phyloP scores from a whole-genome alignment of 2,797 vertebrate species.

The Bryconaethiops microstoma region DNA sequence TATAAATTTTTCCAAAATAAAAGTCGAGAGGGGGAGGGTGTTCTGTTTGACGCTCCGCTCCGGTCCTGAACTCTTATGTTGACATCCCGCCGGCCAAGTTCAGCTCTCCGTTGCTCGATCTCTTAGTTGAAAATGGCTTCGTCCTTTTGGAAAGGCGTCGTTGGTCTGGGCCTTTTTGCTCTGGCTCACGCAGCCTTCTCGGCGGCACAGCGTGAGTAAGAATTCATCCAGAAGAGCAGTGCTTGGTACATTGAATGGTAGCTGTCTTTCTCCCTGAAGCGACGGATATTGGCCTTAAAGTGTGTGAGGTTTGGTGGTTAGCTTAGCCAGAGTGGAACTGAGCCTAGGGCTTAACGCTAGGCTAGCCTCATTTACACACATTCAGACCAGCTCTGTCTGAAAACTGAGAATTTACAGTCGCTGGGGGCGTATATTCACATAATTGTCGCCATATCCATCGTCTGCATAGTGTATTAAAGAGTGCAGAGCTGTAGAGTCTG shows the following conservation, averaged over 20 bases:
- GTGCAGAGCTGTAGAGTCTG: too few species aligned
- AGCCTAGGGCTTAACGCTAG: not conserved
- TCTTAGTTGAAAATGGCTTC: constrained; percentile 82
- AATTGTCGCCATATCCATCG: not conserved
- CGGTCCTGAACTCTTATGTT: constrained; percentile 23
- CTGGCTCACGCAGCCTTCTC: constrained; percentile 96
- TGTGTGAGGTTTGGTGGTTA: not conserved
- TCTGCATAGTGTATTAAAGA: not conserved
- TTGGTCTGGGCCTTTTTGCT: constrained; percentile 91
- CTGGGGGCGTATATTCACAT: not conserved
- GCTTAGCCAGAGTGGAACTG: not conserved
- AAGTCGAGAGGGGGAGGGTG: not conserved
- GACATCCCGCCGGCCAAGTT: constrained; percentile 18
- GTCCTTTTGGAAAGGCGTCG: constrained; percentile 94
- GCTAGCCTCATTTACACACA: too few species aligned
- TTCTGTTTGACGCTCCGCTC: not conserved
- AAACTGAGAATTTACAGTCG: too few species aligned
- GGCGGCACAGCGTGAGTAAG: constrained; percentile 92
- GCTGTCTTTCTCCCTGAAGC: too few species aligned
- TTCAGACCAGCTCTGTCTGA: too few species aligned
- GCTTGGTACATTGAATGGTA: too few species aligned
- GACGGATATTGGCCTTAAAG: not conserved
- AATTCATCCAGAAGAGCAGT: too few species aligned
- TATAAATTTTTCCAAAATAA: too few species aligned
- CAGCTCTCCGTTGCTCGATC: constrained; percentile 27